Conservation (phyloP, 2,888 invertebrate species). For the Pristionchus fissidentatus region DNA sequence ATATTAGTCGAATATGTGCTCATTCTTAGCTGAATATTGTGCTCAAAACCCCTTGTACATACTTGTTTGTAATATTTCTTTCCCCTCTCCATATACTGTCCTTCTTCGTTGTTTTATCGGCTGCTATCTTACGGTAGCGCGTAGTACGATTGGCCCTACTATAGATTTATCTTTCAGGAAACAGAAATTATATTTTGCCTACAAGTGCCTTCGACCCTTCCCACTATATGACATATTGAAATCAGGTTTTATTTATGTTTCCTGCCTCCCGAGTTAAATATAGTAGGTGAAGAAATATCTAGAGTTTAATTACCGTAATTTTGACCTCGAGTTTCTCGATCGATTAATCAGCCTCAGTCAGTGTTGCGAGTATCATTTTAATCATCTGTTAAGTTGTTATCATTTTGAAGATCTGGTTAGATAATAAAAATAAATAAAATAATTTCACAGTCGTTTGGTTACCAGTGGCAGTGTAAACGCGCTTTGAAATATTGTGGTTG, state of each 20-base stretch:
- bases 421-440: neutral
- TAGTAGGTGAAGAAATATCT: neutral
- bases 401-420: conserved; percentile 24
- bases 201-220: conserved; percentile 33
- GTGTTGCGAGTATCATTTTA: conserved; percentile 2
- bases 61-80: conserved; percentile 15
- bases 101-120: conserved; percentile 6
- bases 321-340: neutral
- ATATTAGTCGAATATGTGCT: no score
- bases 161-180: neutral
- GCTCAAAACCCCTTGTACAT: conserved; percentile 21
- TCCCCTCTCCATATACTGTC: neutral
- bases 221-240: conserved; percentile 14
- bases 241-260: conserved; percentile 21
- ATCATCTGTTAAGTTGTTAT: conserved; percentile 17
- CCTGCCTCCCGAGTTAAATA: neutral
- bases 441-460: no score
- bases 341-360: neutral
- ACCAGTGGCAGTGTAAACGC: no score
- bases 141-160: neutral
- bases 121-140: neutral
- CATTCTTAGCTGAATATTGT: no score
- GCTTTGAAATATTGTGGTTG: no score
- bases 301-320: no score
- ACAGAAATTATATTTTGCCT: no score